phyloP scores from a whole-genome alignment of 2,888 invertebrate genomes.

The Rugalucina vietnamica region DNA sequence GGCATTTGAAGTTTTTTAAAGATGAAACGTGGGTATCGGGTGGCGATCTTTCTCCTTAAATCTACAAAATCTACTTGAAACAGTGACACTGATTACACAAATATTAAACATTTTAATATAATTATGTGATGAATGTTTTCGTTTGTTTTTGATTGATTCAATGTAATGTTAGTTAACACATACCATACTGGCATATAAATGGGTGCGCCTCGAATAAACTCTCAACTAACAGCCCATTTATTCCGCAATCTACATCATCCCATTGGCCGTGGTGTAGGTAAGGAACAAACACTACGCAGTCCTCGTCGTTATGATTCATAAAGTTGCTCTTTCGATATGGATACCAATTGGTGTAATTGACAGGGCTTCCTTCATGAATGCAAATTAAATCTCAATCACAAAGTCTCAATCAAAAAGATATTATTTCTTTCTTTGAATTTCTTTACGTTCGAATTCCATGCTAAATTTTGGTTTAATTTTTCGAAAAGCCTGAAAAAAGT shows the following conservation, averaged over 20 bases:
- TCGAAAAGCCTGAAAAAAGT: background rate
- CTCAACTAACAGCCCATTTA: background rate
- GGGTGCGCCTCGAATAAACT: background rate
- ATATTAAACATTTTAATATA: no score
- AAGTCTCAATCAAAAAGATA: background rate
- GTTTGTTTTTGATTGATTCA: no score
- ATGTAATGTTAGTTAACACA: no score
- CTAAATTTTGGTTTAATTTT: background rate
- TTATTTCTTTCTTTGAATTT: background rate
- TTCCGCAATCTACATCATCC: background rate
- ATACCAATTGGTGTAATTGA: slow-evolving; percentile 36
- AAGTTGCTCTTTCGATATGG: slow-evolving; percentile 25
- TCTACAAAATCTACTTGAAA: no score
- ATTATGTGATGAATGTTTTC: no score
- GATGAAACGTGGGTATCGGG: no score
- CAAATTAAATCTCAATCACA: background rate
- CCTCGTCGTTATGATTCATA: slow-evolving; percentile 12
- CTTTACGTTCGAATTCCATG: background rate
- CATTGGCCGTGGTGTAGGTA: slow-evolving; percentile 15
- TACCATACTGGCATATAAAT: slow-evolving; percentile 3
- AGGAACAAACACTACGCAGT: slow-evolving; percentile 39
- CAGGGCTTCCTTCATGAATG: background rate
- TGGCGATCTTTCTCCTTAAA: no score
- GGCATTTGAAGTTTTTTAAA: no score
- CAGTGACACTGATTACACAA: no score